Evolutionary conservation across 2,797 vertebrate species (phyloP).

Genomic region (Pteropus rufus): DNA sequence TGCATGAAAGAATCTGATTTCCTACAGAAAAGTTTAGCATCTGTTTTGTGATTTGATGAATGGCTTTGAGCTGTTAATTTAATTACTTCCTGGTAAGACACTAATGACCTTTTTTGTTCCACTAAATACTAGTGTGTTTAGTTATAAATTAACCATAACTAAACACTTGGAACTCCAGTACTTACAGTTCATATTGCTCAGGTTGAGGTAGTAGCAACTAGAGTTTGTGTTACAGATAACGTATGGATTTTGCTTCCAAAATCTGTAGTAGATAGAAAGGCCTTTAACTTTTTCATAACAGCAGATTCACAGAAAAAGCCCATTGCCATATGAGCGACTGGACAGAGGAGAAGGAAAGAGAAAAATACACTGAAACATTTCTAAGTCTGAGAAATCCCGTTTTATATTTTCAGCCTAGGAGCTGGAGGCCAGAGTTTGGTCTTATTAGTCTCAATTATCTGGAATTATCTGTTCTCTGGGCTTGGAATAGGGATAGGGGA

Average conservation of each 20-base stretch:
- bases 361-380: background rate
- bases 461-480: background rate
- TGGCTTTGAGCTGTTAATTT: conserved; percentile 83
- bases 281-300: background rate
- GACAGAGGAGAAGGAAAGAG: background rate
- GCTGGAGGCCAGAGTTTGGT: background rate
- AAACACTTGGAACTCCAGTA: conserved; percentile 80
- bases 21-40: conserved; percentile 81
- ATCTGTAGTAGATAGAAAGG: background rate
- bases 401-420: background rate
- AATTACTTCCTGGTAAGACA: conserved; percentile 86
- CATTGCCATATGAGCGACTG: background rate
- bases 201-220: conserved; percentile 54
- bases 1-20: conserved; percentile 77
- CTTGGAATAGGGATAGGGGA: background rate
- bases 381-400: background rate
- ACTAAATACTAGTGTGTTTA: conserved; percentile 84
- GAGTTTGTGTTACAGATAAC: background rate
- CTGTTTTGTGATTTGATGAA: conserved; percentile 86
- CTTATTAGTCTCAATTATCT: background rate
- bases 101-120: conserved; percentile 87
- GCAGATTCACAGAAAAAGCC: background rate
- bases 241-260: conserved; percentile 44
- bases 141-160: conserved; percentile 85
- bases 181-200: conserved; percentile 69